A percentile compares a stretch with the other conserved stretches of the same genome.
Conservation (phyloP, 2,113 vertebrate species). For the Fukomys damarensis region DNA sequence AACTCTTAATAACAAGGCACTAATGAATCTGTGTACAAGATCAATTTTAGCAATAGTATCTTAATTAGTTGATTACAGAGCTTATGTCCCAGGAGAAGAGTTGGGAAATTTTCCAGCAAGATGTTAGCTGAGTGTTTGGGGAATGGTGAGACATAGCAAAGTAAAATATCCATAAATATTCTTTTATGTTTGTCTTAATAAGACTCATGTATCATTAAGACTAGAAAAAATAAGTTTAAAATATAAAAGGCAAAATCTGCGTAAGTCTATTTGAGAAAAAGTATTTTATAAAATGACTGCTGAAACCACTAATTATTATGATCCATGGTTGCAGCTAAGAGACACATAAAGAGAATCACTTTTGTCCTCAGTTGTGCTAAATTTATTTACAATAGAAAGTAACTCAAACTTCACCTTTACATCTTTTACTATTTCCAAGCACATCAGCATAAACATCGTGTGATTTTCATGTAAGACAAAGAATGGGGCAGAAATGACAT, state of each 20-base stretch:
- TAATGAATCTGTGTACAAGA: not conserved
- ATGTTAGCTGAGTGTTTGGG: not conserved
- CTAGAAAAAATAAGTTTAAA: not conserved
- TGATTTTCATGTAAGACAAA: not conserved
- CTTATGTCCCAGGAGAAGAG: not conserved
- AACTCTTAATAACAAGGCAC: not conserved
- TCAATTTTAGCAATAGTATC: not conserved
- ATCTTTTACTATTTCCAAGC: slow-evolving; percentile 15
- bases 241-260: not conserved
- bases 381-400: not conserved
- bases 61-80: not conserved
- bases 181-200: not conserved
- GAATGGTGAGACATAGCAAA: not conserved
- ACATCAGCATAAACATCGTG: too few relatives aligned
- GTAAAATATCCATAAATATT: not conserved
- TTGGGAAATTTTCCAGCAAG: not conserved
- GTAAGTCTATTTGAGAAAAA: not conserved
- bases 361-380: not conserved
- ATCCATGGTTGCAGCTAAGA: not conserved
- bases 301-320: not conserved
- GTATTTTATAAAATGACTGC: not conserved
- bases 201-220: not conserved
- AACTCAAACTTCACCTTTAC: not conserved
- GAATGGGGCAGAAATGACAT: not conserved
- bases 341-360: not conserved